Evolutionary conservation across 2,113 vertebrate genomes (phyloP).

Genomic region (Stigmatopora argus): DNA sequence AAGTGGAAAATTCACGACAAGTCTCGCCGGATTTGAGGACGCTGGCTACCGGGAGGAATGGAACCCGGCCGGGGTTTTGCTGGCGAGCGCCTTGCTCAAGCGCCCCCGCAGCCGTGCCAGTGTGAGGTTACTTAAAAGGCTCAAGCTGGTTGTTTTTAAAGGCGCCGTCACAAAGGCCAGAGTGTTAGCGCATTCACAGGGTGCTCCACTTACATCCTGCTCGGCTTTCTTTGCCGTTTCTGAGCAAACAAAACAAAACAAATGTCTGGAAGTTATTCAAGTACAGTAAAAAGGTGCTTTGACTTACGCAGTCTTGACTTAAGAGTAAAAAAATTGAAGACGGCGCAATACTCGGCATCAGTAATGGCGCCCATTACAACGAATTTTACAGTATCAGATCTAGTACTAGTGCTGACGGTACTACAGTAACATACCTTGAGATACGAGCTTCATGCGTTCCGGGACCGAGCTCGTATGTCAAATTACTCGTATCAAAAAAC

Average conservation of each 20-base stretch:
- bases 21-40: background rate
- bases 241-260: background rate
- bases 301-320: background rate
- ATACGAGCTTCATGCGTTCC: too few relatives aligned
- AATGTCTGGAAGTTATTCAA: background rate
- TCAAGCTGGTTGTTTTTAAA: background rate
- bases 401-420: too few relatives aligned
- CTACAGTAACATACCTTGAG: too few relatives aligned
- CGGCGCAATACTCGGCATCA: too few relatives aligned
- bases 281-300: background rate
- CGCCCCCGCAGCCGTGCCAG: background rate
- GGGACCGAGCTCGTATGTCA: too few relatives aligned
- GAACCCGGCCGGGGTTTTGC: background rate
- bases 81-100: background rate
- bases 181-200: background rate
- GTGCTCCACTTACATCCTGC: background rate
- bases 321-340: background rate
- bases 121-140: conserved; percentile 1
- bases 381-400: too few relatives aligned
- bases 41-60: background rate
- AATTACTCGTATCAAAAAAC: too few relatives aligned
- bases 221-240: background rate
- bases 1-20: background rate
- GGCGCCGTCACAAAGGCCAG: background rate
- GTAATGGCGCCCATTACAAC: too few relatives aligned